A percentile compares a stretch with the other conserved stretches of the same genome.
phyloP scores from a whole-genome alignment of 2,113 vertebrate genomes.

The Sander vitreus region DNA sequence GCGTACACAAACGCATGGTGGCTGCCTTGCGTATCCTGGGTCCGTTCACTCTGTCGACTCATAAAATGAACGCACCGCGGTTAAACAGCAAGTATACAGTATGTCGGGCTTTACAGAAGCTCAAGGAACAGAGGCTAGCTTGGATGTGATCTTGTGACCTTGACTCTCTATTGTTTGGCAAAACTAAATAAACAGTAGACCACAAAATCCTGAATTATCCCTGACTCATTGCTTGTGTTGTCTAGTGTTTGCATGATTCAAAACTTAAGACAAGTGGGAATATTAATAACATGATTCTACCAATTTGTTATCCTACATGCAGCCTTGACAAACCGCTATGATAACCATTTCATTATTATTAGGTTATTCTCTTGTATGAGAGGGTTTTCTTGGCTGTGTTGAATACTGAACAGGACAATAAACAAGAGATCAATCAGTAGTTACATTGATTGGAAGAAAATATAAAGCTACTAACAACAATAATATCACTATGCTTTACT shows the following conservation, averaged over 20 bases:
- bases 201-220: no score
- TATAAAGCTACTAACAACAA: conserved; percentile 69
- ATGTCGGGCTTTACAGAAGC: no score
- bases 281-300: conserved; percentile 26
- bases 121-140: not conserved
- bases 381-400: conserved; percentile 36
- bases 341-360: conserved; percentile 39
- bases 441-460: conserved; percentile 79
- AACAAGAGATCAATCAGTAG: conserved; percentile 75
- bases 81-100: no score
- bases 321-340: conserved; percentile 8
- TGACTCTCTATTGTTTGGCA: not conserved
- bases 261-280: conserved; percentile 26
- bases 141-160: not conserved
- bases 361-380: conserved; percentile 12
- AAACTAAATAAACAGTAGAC: not conserved
- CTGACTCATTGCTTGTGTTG: not conserved
- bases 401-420: conserved; percentile 64
- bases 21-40: no score
- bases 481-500: conserved; percentile 61
- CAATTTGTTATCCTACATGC: conserved; percentile 27
- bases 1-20: no score
- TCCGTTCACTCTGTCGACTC: no score
- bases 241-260: conserved; percentile 17
- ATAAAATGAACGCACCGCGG: no score